Conservation (phyloP, 2,888 invertebrate genomes). For the Frankliniella fusca region DNA sequence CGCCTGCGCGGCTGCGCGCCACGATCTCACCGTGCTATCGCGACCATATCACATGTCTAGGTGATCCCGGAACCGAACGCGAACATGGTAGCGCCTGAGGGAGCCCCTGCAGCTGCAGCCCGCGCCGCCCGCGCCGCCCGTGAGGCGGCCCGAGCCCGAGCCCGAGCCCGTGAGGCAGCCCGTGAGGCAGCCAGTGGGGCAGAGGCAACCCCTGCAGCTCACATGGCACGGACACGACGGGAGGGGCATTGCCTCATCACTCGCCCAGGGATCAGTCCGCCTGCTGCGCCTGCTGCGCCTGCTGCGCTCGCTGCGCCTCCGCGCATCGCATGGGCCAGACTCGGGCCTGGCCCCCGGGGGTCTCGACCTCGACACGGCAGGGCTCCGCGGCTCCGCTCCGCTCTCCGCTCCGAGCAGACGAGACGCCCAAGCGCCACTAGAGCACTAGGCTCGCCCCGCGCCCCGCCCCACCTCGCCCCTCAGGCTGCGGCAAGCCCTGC, state of each 20-base stretch:
- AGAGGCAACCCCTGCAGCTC: conserved; percentile 37
- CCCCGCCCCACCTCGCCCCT: conserved; percentile 8
- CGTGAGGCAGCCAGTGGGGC: neutral
- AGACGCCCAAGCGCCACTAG: conserved; percentile 31
- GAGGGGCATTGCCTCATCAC: conserved; percentile 44
- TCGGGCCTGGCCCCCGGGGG: conserved; percentile 41
- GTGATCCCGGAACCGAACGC: conserved; percentile 57
- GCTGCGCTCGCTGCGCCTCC: conserved; percentile 41
- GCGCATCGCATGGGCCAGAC: conserved; percentile 44
- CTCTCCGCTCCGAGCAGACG: conserved; percentile 29
- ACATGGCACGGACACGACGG: conserved; percentile 45
- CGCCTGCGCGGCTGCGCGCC: conserved; percentile 53
- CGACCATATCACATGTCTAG: conserved; percentile 55
- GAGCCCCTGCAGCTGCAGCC: conserved; percentile 33
- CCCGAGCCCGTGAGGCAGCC: conserved; percentile 45
- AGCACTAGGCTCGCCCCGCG: conserved; percentile 28
- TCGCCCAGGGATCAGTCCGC: conserved; percentile 38
- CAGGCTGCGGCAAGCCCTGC: conserved; percentile 32
- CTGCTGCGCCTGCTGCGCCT: conserved; percentile 35
- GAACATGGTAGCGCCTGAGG: conserved; percentile 53
- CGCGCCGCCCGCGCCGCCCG: too few relatives aligned
- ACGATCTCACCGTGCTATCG: conserved; percentile 59
- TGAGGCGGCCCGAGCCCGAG: conserved; percentile 44
- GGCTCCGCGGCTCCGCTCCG: neutral
- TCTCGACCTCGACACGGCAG: neutral